Percentiles rank a stretch among this genome's conserved stretches.
Evolutionary conservation across 2,888 invertebrate genomes (phyloP).

Genomic region (Ptychoptera contaminata): DNA sequence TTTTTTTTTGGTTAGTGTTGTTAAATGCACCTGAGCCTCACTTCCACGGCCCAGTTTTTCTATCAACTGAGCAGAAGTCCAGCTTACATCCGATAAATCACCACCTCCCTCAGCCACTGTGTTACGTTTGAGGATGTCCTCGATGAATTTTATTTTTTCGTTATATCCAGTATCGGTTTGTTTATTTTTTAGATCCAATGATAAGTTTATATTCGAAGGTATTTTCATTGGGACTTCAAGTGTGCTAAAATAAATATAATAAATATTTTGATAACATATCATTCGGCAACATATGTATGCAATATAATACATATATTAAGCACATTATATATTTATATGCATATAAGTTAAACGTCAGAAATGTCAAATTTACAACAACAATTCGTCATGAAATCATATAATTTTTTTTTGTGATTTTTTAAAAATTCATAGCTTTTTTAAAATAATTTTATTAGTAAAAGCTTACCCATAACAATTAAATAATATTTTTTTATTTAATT

Average conservation of each 20-base stretch:
- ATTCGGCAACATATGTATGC: not conserved
- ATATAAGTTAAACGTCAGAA: not conserved
- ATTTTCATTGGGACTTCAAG: conserved; percentile 3
- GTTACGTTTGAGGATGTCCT: conserved; percentile 4
- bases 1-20: no score
- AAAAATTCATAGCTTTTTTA: not conserved
- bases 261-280: not conserved
- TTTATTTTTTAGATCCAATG: not conserved
- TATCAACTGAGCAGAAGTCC: conserved; percentile 3
- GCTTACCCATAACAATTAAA: conserved; percentile 3
- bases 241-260: conserved; percentile 1
- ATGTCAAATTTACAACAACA: conserved; percentile 3
- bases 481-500: conserved; percentile 1
- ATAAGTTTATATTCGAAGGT: conserved; percentile 1
- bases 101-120: conserved; percentile 24
- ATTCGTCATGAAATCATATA: conserved; percentile 1
- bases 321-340: not conserved
- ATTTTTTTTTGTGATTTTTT: conserved; percentile 2
- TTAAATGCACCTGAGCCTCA: conserved; percentile 4
- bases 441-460: not conserved
- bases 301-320: no score
- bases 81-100: conserved; percentile 23
- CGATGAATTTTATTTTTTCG: conserved; percentile 3
- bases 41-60: conserved; percentile 5
- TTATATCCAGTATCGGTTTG: conserved; percentile 1